These are phyloP conservation scores for Diadumene lineata DNA, from an alignment of 92 coral and sea anemone species.

Conservation along the genomic window DNA sequence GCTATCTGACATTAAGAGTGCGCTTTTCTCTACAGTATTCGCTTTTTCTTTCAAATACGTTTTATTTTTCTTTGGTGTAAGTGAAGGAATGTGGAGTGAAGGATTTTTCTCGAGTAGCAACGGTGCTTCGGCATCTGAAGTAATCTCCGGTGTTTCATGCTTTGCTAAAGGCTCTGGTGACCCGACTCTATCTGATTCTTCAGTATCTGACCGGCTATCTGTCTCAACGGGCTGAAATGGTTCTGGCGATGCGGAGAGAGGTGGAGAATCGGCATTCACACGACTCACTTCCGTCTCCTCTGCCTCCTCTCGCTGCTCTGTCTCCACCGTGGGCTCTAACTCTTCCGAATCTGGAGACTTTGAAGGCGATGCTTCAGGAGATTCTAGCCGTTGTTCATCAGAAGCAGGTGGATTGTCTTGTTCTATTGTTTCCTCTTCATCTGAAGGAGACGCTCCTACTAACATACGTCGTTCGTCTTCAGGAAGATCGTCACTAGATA, in stretches of 20 bases:
- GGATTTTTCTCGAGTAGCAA: constrained; percentile 21
- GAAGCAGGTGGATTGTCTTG: background rate
- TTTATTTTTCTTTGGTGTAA: constrained; percentile 18
- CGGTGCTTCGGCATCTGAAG: constrained; percentile 38
- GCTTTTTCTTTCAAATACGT: constrained; percentile 24
- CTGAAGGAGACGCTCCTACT: constrained; percentile 14
- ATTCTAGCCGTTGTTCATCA: background rate
- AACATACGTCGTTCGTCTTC: constrained; percentile 8
- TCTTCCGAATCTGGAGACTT: constrained; percentile 16
- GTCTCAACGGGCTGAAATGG: background rate
- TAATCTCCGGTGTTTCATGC: constrained; percentile 26
- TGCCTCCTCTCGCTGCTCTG: too few species aligned
- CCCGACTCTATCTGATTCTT: constrained; percentile 14
- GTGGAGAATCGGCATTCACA: constrained; percentile 11
- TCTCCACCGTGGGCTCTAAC: too few species aligned
- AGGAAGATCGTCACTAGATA: constrained; percentile 8
- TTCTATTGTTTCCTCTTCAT: background rate
- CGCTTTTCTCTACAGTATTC: constrained; percentile 16
- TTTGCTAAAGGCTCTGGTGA: constrained; percentile 9
- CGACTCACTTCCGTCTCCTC: background rate
- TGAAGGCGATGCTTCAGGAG: background rate
- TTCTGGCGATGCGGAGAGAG: constrained; percentile 21
- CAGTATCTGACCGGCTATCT: constrained; percentile 17
- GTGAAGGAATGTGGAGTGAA: background rate
- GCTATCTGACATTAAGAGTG: constrained; percentile 22